phyloP scores from a whole-genome alignment of 2,888 invertebrate species.

The Acleris emargana region DNA sequence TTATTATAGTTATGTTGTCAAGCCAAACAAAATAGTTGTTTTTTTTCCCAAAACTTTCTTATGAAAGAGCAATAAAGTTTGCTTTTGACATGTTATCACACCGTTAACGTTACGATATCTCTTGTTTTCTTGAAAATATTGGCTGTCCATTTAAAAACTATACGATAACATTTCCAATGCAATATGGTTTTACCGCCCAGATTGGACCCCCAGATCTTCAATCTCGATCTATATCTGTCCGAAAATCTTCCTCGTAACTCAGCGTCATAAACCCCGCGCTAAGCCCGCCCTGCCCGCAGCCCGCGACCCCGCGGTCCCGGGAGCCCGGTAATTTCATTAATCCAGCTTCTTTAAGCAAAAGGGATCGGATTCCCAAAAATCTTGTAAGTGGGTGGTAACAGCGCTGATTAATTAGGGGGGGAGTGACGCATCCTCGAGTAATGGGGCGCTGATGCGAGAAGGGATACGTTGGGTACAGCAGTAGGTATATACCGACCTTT shows the following conservation, averaged over 20 bases:
- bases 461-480: not conserved
- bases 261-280: slow-evolving; percentile 18
- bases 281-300: slow-evolving; percentile 1
- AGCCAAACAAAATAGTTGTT: too few species aligned
- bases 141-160: too few species aligned
- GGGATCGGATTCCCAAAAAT: slow-evolving; percentile 7
- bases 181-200: too few species aligned
- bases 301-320: slow-evolving; percentile 6
- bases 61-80: too few species aligned
- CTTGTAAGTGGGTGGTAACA: slow-evolving; percentile 10
- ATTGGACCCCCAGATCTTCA: too few species aligned
- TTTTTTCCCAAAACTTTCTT: too few species aligned
- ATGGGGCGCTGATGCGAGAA: not conserved
- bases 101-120: too few species aligned
- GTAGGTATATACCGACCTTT: too few species aligned
- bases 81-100: too few species aligned
- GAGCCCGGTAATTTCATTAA: slow-evolving; percentile 36
- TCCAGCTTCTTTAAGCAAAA: slow-evolving; percentile 24
- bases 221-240: not conserved
- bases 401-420: slow-evolving; percentile 6
- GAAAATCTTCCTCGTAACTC: not conserved
- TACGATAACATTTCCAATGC: too few species aligned
- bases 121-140: too few species aligned
- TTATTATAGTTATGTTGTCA: too few species aligned
- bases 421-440: not conserved